Conservation (phyloP, 2,113 vertebrate genomes). For the Anhinga anhinga region DNA sequence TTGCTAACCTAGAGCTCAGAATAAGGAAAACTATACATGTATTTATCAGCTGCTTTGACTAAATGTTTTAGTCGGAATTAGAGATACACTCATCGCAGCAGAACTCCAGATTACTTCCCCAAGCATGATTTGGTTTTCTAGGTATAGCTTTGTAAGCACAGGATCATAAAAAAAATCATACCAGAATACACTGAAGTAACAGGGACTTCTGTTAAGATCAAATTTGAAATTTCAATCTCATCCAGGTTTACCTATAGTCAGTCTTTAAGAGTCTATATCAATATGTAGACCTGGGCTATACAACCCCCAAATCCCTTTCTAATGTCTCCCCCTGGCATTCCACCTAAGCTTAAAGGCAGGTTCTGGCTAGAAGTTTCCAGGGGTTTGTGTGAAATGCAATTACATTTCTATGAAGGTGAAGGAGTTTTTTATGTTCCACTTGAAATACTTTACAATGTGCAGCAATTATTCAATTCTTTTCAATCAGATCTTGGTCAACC, state of each 20-base stretch:
- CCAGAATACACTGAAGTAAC: background rate
- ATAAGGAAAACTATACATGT: background rate
- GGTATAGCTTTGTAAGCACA: background rate
- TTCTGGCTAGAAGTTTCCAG: background rate
- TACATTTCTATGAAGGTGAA: background rate
- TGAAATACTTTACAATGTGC: background rate
- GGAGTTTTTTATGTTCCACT: background rate
- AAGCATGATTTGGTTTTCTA: background rate
- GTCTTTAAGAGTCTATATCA: background rate
- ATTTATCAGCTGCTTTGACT: background rate
- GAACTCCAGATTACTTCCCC: background rate
- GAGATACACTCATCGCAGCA: background rate
- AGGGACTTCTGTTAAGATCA: background rate
- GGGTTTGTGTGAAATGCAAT: background rate
- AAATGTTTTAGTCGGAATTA: background rate
- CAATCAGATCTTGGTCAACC: background rate
- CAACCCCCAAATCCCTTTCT: background rate
- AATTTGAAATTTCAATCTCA: background rate
- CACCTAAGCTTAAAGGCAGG: background rate
- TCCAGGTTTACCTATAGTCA: background rate
- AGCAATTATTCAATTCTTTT: background rate
- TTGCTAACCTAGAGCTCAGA: background rate
- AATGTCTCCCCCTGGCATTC: background rate
- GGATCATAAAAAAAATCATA: background rate
- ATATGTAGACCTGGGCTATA: background rate